Evolutionary conservation across 1,140 invertebrate species (phyloP).

Genomic region (Diorhabda elongata): DNA sequence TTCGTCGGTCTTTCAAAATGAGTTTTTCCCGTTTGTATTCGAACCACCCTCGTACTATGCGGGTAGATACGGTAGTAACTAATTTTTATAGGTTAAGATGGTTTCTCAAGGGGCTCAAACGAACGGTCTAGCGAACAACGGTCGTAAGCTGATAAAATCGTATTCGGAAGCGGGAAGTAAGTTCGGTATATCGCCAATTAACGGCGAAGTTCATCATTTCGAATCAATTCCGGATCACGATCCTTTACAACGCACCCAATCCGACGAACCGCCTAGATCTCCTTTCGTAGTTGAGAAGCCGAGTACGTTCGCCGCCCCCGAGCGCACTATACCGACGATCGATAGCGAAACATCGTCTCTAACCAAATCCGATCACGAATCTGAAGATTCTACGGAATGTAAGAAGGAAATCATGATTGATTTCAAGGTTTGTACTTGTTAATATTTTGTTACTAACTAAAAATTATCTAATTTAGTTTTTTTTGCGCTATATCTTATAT

Average conservation of each 20-base stretch:
- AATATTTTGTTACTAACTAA: no score
- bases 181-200: conserved; percentile 47
- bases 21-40: no score
- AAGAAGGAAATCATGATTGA: conserved; percentile 82
- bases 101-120: conserved; percentile 86
- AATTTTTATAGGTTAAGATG: conserved; percentile 65
- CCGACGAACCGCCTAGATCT: conserved; percentile 73
- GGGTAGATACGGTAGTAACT: background rate
- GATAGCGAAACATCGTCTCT: conserved; percentile 40
- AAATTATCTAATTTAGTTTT: no score
- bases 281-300: conserved; percentile 57
- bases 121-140: conserved; percentile 64
- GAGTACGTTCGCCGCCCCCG: conserved; percentile 34
- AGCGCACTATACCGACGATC: conserved; percentile 24
- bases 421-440: conserved; percentile 55
- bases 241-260: conserved; percentile 73
- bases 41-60: background rate
- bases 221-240: conserved; percentile 58
- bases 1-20: no score
- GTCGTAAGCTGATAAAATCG: conserved; percentile 74
- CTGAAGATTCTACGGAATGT: conserved; percentile 56
- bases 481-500: no score
- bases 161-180: conserved; percentile 71
- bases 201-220: conserved; percentile 33
- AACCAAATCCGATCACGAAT: conserved; percentile 39